Base-by-base conservation (phyloP, 2,888 invertebrate species). In the Ferrisia virgata region DNA sequence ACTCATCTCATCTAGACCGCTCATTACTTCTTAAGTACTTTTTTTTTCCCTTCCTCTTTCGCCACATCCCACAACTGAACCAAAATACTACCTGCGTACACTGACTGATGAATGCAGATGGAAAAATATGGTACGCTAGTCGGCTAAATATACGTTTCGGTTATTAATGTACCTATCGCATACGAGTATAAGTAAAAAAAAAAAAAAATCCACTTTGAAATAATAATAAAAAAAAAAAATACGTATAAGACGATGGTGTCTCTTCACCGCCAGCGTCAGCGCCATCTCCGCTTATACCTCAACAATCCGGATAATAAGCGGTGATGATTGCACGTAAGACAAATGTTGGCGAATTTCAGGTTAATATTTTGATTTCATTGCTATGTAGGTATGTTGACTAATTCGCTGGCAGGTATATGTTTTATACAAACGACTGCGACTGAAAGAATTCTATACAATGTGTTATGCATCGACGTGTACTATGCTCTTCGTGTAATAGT, bases 1-100 rank as follows among this genome's bases (percentile, higher is more conserved):
- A n/a, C n/a, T n/a, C n/a, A n/a, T 33, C 31, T 43, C 43, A 79
- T 80, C 80, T 31, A 47, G 80, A 80, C 47, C 80, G 28, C 53
- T 80, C 53, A 80, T 80, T 80, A 80, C 47, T 43, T 43, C 43
- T 80, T 47, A 31, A 47, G 53, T 80, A 47, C 31, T 47, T 47
- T 43, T 47, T 80, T 43, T 15, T 80, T 47, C 15, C 76, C 28
- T 25, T 47, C 43, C 15, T 43, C 33, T 5, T 31, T 31, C 8
- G 15, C 40, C 80, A n/a, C n/a, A 33, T 25, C 47, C 25, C 18
- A 78, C 40, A 64, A 64, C 28, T 31, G 64, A 79, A 43, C 39
- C 8, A 28, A 36, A 25, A 53, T 79, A 43, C 79, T 78, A 40
- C 53, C 53, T 53, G 53, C n/a, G n/a, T 47, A 36, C 39, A 40